Evolutionary conservation across 1,140 invertebrate genomes (phyloP).

Genomic region (Phymastichus coffea): DNA sequence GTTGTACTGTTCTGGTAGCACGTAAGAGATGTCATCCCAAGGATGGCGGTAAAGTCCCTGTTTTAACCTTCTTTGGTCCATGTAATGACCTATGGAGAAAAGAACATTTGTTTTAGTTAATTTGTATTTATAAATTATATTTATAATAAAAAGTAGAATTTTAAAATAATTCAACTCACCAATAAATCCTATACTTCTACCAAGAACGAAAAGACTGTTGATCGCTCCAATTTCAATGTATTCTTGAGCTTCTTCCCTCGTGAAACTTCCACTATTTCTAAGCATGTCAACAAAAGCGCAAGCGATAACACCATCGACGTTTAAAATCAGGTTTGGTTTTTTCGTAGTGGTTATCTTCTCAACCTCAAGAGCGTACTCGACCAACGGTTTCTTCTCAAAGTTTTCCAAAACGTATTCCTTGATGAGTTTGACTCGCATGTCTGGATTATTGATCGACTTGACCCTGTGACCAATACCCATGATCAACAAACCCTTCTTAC

Average conservation of each 20-base stretch:
- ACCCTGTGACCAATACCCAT: conserved; percentile 99
- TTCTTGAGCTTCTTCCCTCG: conserved; percentile 95
- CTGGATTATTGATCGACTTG: conserved; percentile 99
- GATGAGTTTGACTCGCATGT: conserved; percentile 94
- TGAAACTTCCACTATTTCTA: conserved; percentile 89
- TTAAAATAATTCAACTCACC: conserved; percentile 65
- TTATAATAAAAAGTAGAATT: no score
- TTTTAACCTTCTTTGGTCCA: conserved; percentile 98
- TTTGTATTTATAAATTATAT: conserved; percentile 10
- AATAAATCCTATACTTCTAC: conserved; percentile 97
- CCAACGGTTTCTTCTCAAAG: conserved; percentile 89
- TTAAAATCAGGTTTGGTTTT: conserved; percentile 98
- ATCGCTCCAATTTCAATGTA: conserved; percentile 97
- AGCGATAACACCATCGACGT: conserved; percentile 98
- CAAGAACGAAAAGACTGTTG: conserved; percentile 97
- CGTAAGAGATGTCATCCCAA: conserved; percentile 99
- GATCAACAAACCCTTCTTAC: conserved; percentile 95
- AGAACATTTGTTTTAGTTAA: conserved; percentile 10
- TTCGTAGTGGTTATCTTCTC: conserved; percentile 99
- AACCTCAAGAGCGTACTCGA: conserved; percentile 95
- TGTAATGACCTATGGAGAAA: conserved; percentile 77
- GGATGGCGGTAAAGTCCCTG: conserved; percentile 99
- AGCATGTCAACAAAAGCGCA: conserved; percentile 97
- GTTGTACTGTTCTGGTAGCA: conserved; percentile 80
- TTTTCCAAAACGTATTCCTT: conserved; percentile 94